These are phyloP conservation scores for Netelia fuscicornis DNA, from an alignment of 2,888 invertebrate species.

Conservation along the genomic window DNA sequence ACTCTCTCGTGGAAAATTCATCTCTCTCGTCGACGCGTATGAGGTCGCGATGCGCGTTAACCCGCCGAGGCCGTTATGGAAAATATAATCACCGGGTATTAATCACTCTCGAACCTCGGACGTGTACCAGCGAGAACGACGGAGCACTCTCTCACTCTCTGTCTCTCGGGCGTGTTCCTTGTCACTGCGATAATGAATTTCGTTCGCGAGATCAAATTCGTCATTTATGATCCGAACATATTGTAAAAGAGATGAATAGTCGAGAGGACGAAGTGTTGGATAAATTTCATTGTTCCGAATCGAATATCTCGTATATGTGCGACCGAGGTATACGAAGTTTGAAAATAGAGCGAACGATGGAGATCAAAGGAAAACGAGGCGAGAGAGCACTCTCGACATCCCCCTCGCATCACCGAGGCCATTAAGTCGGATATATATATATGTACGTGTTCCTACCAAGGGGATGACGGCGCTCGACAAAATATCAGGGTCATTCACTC, in stretches of 20 bases:
- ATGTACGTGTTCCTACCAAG: neutral
- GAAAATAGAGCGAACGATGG: neutral
- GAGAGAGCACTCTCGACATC: constrained; percentile 10
- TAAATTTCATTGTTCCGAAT: neutral
- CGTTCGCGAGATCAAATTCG: neutral
- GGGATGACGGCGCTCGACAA: neutral
- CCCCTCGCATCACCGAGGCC: neutral
- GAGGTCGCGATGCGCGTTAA: constrained; percentile 35
- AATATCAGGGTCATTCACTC: constrained; percentile 12
- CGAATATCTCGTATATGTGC: neutral
- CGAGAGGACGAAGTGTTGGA: neutral
- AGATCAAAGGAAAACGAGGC: constrained; percentile 6
- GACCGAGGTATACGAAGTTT: neutral
- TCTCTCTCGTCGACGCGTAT: neutral
- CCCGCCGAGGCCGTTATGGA: constrained; percentile 22
- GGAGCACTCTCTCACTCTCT: too few relatives aligned
- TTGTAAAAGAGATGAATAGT: neutral
- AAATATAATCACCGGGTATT: constrained; percentile 41
- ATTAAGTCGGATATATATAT: constrained; percentile 16
- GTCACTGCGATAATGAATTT: constrained; percentile 13
- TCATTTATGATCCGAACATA: neutral
- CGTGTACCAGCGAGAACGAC: neutral
- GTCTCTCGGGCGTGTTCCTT: neutral
- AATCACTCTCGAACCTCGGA: constrained; percentile 16
- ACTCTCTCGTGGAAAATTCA: constrained; percentile 10